Conservation (phyloP, 2,113 vertebrate genomes). For the Sitta europaea region DNA sequence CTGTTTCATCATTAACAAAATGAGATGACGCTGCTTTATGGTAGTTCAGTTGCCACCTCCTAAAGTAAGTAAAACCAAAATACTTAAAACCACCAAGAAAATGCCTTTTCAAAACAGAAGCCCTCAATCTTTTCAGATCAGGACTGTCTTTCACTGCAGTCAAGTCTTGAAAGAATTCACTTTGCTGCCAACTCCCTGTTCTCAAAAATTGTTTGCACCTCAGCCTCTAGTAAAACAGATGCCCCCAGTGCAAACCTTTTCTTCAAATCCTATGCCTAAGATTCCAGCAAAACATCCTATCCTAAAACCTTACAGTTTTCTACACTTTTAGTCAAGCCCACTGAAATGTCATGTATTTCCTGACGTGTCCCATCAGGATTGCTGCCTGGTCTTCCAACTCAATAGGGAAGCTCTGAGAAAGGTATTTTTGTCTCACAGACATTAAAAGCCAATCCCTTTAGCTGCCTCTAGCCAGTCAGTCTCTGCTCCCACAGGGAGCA, state of each 20-base stretch:
- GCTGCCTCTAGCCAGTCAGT: neutral
- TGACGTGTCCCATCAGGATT: neutral
- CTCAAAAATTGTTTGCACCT: neutral
- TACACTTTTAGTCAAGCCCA: neutral
- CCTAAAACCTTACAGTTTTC: neutral
- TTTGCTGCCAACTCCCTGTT: neutral
- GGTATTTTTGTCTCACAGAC: neutral
- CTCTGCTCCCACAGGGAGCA: neutral
- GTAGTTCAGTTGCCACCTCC: neutral
- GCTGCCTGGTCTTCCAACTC: neutral
- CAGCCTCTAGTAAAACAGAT: neutral
- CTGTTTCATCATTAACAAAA: neutral
- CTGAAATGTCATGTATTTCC: neutral
- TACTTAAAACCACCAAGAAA: neutral
- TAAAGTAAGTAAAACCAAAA: neutral
- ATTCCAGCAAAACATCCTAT: neutral
- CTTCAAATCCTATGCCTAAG: neutral
- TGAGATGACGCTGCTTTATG: neutral
- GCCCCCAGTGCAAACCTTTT: neutral
- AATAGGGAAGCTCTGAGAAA: neutral
- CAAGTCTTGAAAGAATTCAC: neutral
- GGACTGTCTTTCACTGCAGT: neutral
- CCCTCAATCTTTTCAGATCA: neutral
- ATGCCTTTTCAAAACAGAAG: neutral
- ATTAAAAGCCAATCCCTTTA: neutral